phyloP scores from a whole-genome alignment of 2,888 invertebrate species.

The Exephanes ischioxanthus region DNA sequence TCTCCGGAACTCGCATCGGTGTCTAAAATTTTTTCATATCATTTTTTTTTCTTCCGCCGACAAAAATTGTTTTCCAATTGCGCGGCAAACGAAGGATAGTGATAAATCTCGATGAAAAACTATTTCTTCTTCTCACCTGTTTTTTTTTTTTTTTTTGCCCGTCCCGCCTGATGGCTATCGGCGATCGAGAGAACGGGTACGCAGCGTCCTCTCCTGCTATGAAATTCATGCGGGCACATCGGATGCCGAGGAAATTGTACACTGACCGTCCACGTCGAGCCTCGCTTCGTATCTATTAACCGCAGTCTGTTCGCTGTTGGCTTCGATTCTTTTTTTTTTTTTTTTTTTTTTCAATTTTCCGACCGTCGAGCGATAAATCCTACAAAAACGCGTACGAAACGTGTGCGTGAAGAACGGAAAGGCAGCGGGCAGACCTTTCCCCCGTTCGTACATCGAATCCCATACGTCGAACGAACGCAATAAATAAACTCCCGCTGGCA shows the following conservation, averaged over 20 bases:
- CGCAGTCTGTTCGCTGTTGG: conserved; percentile 33
- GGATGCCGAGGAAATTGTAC: conserved; percentile 45
- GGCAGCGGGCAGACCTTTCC: neutral
- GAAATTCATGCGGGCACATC: conserved; percentile 53
- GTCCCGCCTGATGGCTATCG: conserved; percentile 37
- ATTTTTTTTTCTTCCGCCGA: neutral
- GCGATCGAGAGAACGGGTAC: neutral
- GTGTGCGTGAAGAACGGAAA: conserved; percentile 23
- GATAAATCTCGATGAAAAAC: conserved; percentile 35
- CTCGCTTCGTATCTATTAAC: conserved; percentile 55
- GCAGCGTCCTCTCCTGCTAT: conserved; percentile 28
- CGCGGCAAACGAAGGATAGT: neutral
- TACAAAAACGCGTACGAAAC: conserved; percentile 46
- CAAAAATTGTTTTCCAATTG: conserved; percentile 6
- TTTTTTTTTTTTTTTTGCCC: neutral
- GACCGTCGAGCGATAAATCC: conserved; percentile 64
- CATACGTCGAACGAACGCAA: conserved; percentile 62
- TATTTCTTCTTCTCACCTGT: conserved; percentile 44
- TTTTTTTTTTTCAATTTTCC: conserved; percentile 34
- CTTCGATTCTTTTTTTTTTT: neutral
- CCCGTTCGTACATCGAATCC: conserved; percentile 25
- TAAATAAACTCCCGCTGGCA: conserved; percentile 66
- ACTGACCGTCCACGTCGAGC: conserved; percentile 36
- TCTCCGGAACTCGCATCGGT: neutral
- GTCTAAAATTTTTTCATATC: neutral